phyloP scores from a whole-genome alignment of 2,888 invertebrate species.

The Mamestra brassicae region DNA sequence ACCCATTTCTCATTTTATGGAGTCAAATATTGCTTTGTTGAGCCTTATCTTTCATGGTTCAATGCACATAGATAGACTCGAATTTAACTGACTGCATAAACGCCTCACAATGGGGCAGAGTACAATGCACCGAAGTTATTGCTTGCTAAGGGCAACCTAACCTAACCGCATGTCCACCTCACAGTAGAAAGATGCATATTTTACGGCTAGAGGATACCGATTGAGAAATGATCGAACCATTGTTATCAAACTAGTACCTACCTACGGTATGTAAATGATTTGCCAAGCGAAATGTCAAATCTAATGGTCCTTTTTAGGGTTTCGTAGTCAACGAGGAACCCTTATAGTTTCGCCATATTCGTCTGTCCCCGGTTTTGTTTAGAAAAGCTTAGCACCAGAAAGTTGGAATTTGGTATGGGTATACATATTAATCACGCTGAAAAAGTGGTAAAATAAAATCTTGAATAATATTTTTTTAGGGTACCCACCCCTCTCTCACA shows the following conservation, averaged over 20 bases:
- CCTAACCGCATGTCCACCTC: constrained; percentile 27
- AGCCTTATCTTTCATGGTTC: constrained; percentile 29
- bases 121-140: constrained; percentile 60
- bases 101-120: constrained; percentile 52
- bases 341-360: too few species aligned
- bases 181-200: constrained; percentile 62
- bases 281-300: too few species aligned
- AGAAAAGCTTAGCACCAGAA: too few species aligned
- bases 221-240: background rate
- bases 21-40: constrained; percentile 35
- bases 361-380: too few species aligned
- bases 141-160: constrained; percentile 33
- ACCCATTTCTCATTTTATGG: constrained; percentile 10
- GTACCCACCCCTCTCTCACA: too few species aligned
- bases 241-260: background rate
- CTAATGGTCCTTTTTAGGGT: too few species aligned
- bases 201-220: constrained; percentile 36
- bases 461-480: too few species aligned
- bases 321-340: too few species aligned
- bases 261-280: too few species aligned
- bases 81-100: constrained; percentile 45
- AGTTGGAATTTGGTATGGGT: too few species aligned
- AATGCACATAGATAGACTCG: constrained; percentile 32
- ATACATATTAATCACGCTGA: too few species aligned
- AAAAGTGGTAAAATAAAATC: too few species aligned